phyloP scores from a whole-genome alignment of 2,113 vertebrate species.

The Sisor rabdophorus region DNA sequence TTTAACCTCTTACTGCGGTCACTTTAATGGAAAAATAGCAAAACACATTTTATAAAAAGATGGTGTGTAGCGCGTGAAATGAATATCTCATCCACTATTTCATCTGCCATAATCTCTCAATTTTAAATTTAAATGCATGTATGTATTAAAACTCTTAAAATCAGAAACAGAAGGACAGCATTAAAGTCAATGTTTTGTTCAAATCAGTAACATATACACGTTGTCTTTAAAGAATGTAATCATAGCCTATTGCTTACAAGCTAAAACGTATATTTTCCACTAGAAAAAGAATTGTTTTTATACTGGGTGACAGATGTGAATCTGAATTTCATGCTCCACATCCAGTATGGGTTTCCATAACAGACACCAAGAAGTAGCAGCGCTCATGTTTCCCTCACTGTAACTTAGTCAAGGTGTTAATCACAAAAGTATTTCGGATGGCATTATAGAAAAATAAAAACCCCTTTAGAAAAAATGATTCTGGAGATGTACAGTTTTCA shows the following conservation, averaged over 20 bases:
- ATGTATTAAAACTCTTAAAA: slow-evolving; percentile 36
- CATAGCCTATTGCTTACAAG: slow-evolving; percentile 17
- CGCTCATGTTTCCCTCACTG: neutral
- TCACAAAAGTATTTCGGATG: slow-evolving; percentile 7
- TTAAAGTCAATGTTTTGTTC: slow-evolving; percentile 26
- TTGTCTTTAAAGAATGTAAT: slow-evolving; percentile 24
- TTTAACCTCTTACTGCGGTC: slow-evolving; percentile 46
- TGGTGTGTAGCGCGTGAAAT: slow-evolving; percentile 41
- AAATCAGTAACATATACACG: slow-evolving; percentile 33
- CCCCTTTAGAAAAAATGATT: neutral
- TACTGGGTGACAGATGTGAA: neutral
- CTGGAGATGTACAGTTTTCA: neutral
- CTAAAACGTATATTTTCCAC: slow-evolving; percentile 5
- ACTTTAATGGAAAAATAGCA: slow-evolving; percentile 32
- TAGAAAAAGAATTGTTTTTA: neutral
- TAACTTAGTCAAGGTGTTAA: slow-evolving; percentile 2
- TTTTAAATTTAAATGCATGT: slow-evolving; percentile 38
- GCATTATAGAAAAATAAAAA: neutral
- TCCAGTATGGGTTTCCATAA: slow-evolving; percentile 7
- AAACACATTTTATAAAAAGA: slow-evolving; percentile 33
- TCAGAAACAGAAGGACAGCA: slow-evolving; percentile 28
- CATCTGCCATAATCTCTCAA: slow-evolving; percentile 35
- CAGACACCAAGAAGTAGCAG: neutral
- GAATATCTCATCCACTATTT: slow-evolving; percentile 47
- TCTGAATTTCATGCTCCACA: slow-evolving; percentile 7